Evolutionary conservation across 1,140 invertebrate species (phyloP).

Genomic region (Drosophila parabipectinata): DNA sequence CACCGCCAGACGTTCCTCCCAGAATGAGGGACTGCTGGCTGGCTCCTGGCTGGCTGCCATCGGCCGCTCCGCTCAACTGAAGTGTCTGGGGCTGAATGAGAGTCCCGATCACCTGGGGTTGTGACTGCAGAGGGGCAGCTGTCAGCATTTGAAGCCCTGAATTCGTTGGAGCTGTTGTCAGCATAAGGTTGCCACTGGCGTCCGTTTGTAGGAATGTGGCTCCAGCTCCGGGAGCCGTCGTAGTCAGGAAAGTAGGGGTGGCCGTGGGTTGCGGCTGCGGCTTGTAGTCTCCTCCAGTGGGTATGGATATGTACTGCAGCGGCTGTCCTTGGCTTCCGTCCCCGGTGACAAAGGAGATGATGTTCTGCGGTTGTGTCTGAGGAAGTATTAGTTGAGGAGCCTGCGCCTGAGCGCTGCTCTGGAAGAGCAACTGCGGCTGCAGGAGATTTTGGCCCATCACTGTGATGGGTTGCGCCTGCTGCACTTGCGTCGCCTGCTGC

Average conservation of each 20-base stretch:
- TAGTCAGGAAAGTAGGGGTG: constrained; percentile 69
- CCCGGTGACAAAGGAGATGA: constrained; percentile 77
- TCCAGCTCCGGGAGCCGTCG: constrained; percentile 36
- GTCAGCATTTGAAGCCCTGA: constrained; percentile 72
- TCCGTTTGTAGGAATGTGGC: constrained; percentile 77
- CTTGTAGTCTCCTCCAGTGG: constrained; percentile 70
- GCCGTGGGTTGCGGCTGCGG: constrained; percentile 56
- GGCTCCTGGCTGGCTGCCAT: constrained; percentile 85
- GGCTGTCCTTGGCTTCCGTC: constrained; percentile 70
- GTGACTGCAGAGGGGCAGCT: constrained; percentile 33
- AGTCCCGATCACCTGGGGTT: constrained; percentile 85
- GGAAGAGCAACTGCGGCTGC: constrained; percentile 71
- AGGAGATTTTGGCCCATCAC: constrained; percentile 74
- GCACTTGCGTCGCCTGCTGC: constrained; percentile 16
- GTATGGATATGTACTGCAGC: constrained; percentile 79
- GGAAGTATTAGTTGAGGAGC: constrained; percentile 67
- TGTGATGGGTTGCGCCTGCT: constrained; percentile 43
- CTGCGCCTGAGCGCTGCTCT: constrained; percentile 59
- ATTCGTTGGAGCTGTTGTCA: constrained; percentile 65
- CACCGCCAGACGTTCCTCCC: constrained; percentile 34
- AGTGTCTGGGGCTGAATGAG: constrained; percentile 87
- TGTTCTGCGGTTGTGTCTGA: constrained; percentile 73
- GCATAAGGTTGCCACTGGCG: constrained; percentile 74
- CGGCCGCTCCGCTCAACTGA: constrained; percentile 56
- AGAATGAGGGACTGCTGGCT: constrained; percentile 69